Evolutionary conservation across 2,888 invertebrate genomes (phyloP), one percentile per base, ranked within the genome.

Genomic region (Cataglyphis albicans): DNA sequence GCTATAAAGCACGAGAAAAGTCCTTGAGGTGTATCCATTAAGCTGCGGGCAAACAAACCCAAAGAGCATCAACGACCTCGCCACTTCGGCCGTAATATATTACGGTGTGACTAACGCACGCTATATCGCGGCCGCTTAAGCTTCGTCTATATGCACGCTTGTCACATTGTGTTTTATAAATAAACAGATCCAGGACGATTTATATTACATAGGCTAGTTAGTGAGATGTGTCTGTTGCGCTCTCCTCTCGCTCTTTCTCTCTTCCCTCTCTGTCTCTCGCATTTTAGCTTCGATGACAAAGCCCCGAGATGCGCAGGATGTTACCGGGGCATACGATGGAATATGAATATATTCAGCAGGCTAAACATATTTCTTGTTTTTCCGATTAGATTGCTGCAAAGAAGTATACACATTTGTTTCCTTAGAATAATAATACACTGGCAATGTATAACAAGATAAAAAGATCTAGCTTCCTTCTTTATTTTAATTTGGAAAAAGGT

Each of bases 21-120:
- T 90, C 88, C 91, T 91, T 86, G 90, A 88, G 90, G 88, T 91
- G 92, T 90, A 89, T 91, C 92, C 91, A 92, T 92, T 92, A 92
- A 92, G 91, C 90, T 89, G 87, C 89, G 91, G 91, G 88, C 91
- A 91, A 92, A 92, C 91, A 92, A 91, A 92, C 91, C 87, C 90
- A 89, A 90, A 90, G 90, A 91, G 90, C 91, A 90, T 90, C 91
- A 91, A 90, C 91, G 91, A 90, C 89, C 52, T n/a, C 88, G 86
- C 82, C 85, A 86, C 90, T 90, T 89, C 75, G 82, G 75, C 68
- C 83, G 84, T 89, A 90, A 92, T 92, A 92, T 92, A 92, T 92
- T 91, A 90, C 88, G 83, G 86, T 78, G 87, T 90, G 90, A 90
- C 91, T 86, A 90, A 86, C 87, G 87, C 90, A 86, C 86, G 84